Evolutionary conservation across 2,797 vertebrate genomes (phyloP), one percentile per base, ranked within the genome.

Genomic region (Poecile montanus): DNA sequence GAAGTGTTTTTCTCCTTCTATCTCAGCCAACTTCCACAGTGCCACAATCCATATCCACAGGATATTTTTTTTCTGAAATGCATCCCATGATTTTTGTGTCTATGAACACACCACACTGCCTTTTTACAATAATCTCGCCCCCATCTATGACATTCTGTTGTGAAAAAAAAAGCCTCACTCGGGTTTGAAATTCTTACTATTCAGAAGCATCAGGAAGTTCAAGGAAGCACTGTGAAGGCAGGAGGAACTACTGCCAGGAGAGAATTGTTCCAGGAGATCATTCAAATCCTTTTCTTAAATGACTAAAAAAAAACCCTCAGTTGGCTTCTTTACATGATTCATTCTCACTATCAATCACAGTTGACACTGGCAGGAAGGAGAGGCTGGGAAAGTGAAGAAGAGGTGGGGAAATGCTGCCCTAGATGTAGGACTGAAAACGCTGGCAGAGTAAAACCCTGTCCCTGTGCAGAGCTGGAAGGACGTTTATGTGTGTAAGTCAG

Each of bases 241-340:
- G 63, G 27, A 83, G 72, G 32, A 74, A 8, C 40, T 79, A 53
- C 30, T 89, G 62, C 80, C 80, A 92, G 70, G 11, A 87, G 3
- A 80, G 21, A 91, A 60, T 34, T 65, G 47, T 63, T 83, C 29
- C n/a, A 80, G 44, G 11, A 89, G 23, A 78, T 75, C 66, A 81
- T 50, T 94, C 27, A 95, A 73, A 88, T 45, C 19, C 53, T 86
- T 84, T 84, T 56, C 58, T 88, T 70, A 77, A 84, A 78, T 57
- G 42, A 40, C 27, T 51, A 10, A 25, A 56, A 44, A 72, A 83
- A 57, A 30, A 1, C 1, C 7, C 21, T 30, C 32, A 67, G 23
- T 34, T 88, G 54, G 32, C 48, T 86, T 68, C 53, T 42, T 68
- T 45, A 80, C 15, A 60, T 54, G 54, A 36, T 91, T 88, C 32